Evolutionary conservation across 2,888 invertebrate species (phyloP).

Genomic region (Sinohyriopsis cumingii): DNA sequence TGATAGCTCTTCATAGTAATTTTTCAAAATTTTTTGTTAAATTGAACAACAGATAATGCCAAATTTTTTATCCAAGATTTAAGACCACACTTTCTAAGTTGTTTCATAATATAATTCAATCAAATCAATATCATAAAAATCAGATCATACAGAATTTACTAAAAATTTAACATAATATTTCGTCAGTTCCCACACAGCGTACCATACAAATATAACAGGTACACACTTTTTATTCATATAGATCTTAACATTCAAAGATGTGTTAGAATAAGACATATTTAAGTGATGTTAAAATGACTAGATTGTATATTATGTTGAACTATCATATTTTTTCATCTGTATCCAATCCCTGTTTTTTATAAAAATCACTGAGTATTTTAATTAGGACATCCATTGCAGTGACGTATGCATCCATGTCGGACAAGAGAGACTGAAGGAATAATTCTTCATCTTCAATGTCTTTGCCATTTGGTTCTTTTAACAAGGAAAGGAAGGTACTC

Average conservation of each 20-base stretch:
- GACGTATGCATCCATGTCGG: constrained; percentile 53
- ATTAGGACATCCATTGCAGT: constrained; percentile 47
- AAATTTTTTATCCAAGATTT: not conserved
- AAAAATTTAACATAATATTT: no score
- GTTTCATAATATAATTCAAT: no score
- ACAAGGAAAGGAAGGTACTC: constrained; percentile 51
- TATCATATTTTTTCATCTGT: constrained; percentile 38
- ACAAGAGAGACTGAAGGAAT: constrained; percentile 42
- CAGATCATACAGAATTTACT: no score
- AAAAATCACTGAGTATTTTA: constrained; percentile 53
- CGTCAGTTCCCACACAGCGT: no score
- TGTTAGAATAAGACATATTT: no score
- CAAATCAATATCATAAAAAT: no score
- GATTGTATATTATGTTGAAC: no score
- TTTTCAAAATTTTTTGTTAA: not conserved
- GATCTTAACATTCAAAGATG: no score
- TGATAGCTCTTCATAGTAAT: not conserved
- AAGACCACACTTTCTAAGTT: not conserved
- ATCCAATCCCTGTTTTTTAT: constrained; percentile 50
- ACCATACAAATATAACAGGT: no score
- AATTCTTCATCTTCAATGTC: constrained; percentile 21
- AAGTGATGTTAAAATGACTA: no score
- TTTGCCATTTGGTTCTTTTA: constrained; percentile 38
- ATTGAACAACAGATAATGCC: not conserved
- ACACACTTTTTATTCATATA: no score